Evolutionary conservation across 2,113 vertebrate species (phyloP), one percentile per base, ranked within the genome.

Genomic region (Malurus melanocephalus): DNA sequence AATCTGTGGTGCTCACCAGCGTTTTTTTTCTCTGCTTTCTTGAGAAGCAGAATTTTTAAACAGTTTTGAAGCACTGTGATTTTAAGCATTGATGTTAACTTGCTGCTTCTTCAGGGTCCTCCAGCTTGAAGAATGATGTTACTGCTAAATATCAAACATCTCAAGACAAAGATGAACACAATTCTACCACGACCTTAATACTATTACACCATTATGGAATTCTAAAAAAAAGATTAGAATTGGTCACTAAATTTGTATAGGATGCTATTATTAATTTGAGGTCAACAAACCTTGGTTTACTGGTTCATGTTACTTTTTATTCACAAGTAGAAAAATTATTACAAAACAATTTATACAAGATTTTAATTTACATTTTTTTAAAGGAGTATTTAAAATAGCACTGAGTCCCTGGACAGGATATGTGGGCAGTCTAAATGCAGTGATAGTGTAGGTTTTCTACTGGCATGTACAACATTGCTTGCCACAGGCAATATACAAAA

Each of bases 271-370:
- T 26, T 60, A 81, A 65, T 61, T 59, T 52, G 26, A 89, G n/a
- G 75, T 42, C 55, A 49, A 42, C 30, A 73, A 49, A 53, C 10
- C 32, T 84, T 83, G 61, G 38, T 38, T 38, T 38, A 92, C 48
- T 51, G 61, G 72, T 93, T 83, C 90, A 94, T 0, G 3, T 85
- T 88, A 85, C 5, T 7, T 92, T 98, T 98, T 97, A 98, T 97
- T 98, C 94, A 97, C 96, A 97, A 93, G 87, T 94, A 95, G 84
- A 97, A 97, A 96, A 96, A 88, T 74, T 78, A 90, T 91, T 96
- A 97, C 94, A 97, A 97, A 97, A 95, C 5, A 6, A 83, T 94
- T 93, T 97, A 84, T 78, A 95, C 88, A 94, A 87, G 85, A 55
- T 26, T 93, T 90, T 94, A 94, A 96, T 96, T 93, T 96, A 97